phyloP scores from a whole-genome alignment of 2,888 invertebrate species.

The Chloromyia formosa region DNA sequence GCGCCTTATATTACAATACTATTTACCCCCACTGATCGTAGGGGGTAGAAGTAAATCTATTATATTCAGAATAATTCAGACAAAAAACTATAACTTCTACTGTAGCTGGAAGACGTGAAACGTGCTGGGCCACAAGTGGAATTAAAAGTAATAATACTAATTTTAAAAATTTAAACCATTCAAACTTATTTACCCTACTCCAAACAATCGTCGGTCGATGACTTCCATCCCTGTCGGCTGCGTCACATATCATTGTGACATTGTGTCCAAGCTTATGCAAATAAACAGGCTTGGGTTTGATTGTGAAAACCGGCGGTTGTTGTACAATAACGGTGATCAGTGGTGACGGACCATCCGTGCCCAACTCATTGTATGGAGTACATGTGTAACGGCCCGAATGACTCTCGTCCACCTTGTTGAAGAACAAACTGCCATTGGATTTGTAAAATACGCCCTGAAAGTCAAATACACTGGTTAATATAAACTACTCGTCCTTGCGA shows the following conservation, averaged over 20 bases:
- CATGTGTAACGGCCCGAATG: slow-evolving; percentile 91
- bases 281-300: slow-evolving; percentile 84
- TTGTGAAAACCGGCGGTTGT: slow-evolving; percentile 83
- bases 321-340: slow-evolving; percentile 85
- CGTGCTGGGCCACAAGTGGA: too few relatives aligned
- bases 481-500: too few relatives aligned
- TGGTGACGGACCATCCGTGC: slow-evolving; percentile 84
- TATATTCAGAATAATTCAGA: too few relatives aligned
- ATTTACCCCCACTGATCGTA: too few relatives aligned
- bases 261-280: slow-evolving; percentile 82
- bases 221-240: slow-evolving; percentile 73
- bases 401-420: slow-evolving; percentile 83
- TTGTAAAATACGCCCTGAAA: slow-evolving; percentile 79
- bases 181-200: slow-evolving; percentile 72
- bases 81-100: too few relatives aligned
- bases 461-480: too few relatives aligned
- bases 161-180: too few relatives aligned
- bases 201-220: slow-evolving; percentile 74
- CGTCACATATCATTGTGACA: slow-evolving; percentile 84
- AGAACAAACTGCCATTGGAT: slow-evolving; percentile 83
- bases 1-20: too few relatives aligned
- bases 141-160: too few relatives aligned
- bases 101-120: too few relatives aligned
- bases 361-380: slow-evolving; percentile 89
- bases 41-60: too few relatives aligned